Percentiles rank a stretch among this genome's conserved stretches.
Conservation (phyloP, 2,113 vertebrate genomes). For the Arenaria interpres region DNA sequence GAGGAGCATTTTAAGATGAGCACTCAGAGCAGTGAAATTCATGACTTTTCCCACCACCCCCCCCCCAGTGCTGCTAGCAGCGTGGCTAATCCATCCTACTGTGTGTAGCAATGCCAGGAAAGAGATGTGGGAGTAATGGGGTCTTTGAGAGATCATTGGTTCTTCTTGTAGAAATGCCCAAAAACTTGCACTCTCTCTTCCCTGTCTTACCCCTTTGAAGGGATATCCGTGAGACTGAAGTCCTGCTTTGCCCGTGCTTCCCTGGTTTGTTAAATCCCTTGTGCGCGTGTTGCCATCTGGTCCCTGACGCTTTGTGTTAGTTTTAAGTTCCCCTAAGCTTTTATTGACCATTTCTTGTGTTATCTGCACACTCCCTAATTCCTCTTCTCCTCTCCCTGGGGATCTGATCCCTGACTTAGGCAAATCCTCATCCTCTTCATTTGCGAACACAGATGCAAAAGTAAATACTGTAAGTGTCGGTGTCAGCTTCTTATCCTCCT, state of each 20-base stretch:
- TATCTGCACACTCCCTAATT: neutral
- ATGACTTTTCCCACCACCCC: neutral
- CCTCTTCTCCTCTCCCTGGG: neutral
- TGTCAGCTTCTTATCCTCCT: constrained; percentile 27
- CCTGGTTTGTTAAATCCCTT: neutral
- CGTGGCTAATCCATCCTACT: neutral
- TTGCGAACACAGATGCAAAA: constrained; percentile 16
- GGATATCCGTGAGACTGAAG: neutral
- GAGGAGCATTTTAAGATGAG: neutral
- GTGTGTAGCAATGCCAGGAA: neutral
- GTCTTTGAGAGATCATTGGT: neutral
- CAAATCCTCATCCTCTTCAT: constrained; percentile 52
- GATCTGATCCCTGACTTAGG: constrained; percentile 32
- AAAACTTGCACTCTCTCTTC: neutral
- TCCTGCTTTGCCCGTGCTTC: neutral
- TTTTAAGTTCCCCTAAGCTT: constrained; percentile 19
- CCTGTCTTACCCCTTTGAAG: neutral
- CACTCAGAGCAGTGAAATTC: neutral
- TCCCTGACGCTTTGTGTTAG: neutral
- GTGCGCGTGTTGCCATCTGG: neutral
- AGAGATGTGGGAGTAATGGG: neutral
- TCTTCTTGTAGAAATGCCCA: neutral
- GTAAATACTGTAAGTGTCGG: constrained; percentile 13
- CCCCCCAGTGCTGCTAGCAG: neutral
- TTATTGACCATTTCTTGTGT: constrained; percentile 4